These are phyloP conservation scores for Drosophila merina DNA, from an alignment of 2,888 invertebrate genomes.

Conservation along the genomic window DNA sequence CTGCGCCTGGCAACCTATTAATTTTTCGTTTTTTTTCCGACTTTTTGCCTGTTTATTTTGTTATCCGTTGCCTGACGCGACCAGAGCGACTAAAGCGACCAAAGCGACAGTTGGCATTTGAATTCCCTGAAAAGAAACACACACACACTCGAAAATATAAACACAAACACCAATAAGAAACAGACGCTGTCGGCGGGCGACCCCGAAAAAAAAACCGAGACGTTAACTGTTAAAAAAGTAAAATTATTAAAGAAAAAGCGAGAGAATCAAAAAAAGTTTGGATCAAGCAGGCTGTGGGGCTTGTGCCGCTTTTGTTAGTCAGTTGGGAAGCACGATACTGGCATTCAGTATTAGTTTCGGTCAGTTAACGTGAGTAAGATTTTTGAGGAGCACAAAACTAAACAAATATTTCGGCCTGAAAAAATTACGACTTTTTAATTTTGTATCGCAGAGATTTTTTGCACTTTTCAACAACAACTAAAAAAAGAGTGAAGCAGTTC, in stretches of 20 bases:
- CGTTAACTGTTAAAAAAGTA: background rate
- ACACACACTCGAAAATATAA: conserved; percentile 10
- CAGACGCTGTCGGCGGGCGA: conserved; percentile 5
- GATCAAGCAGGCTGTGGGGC: background rate
- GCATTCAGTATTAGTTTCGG: conserved; percentile 3
- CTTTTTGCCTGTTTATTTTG: conserved; percentile 43
- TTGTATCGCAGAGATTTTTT: conserved; percentile 1
- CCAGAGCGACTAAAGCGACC: conserved; percentile 27
- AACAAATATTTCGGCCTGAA: background rate
- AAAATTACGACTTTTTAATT: conserved; percentile 1
- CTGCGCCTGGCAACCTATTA: conserved; percentile 11
- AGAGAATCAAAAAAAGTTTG: background rate
- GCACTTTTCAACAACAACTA: background rate
- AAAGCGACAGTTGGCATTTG: conserved; percentile 70
- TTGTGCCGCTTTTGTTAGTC: conserved; percentile 3
- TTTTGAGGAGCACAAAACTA: conserved; percentile 51
- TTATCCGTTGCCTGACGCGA: conserved; percentile 65
- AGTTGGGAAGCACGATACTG: too few species aligned
- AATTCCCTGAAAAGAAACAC: conserved; percentile 51
- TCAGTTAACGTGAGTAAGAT: conserved; percentile 3
- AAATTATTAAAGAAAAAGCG: background rate
- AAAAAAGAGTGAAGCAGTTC: too few species aligned
- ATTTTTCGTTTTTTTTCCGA: conserved; percentile 41
- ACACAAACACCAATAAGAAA: conserved; percentile 12
- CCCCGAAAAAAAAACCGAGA: conserved; percentile 1